phyloP scores from a whole-genome alignment of 2,797 vertebrate species.

The Selene dorsalis region DNA sequence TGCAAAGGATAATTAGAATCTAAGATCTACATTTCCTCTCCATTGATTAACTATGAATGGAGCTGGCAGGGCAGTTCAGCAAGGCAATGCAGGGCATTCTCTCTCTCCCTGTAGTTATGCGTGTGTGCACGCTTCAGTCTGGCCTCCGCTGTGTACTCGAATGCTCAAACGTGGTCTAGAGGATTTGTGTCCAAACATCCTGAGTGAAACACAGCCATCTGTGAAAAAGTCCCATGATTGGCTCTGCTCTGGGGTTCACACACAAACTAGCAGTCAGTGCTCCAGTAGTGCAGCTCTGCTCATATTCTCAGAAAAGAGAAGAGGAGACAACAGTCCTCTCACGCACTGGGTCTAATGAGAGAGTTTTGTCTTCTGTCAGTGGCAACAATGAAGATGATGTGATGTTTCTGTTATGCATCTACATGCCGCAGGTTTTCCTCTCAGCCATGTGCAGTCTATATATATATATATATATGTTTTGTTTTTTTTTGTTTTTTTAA shows the following conservation, averaged over 20 bases:
- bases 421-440: not conserved
- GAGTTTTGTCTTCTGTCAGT: not conserved
- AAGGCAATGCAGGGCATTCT: conserved; percentile 24
- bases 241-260: conserved; percentile 24
- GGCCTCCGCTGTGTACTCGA: conserved; percentile 9
- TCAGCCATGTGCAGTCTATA: not conserved
- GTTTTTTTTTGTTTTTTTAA: too few relatives aligned
- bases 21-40: conserved; percentile 54
- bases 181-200: conserved; percentile 47
- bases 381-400: too few relatives aligned
- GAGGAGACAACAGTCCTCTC: not conserved
- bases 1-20: conserved; percentile 50
- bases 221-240: conserved; percentile 38
- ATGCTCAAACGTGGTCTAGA: conserved; percentile 26
- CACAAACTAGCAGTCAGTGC: not conserved
- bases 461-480: too few relatives aligned
- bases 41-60: conserved; percentile 66
- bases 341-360: not conserved
- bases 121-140: not conserved
- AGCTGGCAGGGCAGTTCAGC: conserved; percentile 32
- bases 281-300: conserved; percentile 7
- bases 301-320: not conserved
- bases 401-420: not conserved
- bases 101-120: not conserved
- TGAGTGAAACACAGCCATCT: conserved; percentile 45